Evolutionary conservation across 37 sponge, comb jelly and placozoan species (phyloP), one percentile per base, ranked within the genome.

Genomic region (Trichoplax adhaerens): DNA sequence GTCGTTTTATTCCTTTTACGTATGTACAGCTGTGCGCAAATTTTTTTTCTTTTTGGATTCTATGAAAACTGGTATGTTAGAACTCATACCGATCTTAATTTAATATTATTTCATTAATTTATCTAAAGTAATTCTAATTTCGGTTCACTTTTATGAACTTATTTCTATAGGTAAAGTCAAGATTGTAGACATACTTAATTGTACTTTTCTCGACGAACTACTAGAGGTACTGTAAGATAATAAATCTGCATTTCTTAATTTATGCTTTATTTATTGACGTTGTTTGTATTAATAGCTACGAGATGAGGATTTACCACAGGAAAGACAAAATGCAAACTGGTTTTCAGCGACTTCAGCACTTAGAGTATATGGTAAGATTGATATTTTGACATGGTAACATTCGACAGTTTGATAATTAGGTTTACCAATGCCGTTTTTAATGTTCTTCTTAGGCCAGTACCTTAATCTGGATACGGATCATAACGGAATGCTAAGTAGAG

Each of bases 1-100:
- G 70, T 88, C 89, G 5, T 95, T 95, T 70, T 91, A 95, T 72
- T 85, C 89, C 12, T 95, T 95, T 81, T 95, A 91, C 68, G 92
- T 95, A 12, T 95, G 98, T 68, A 95, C 98, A n/a, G 98, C 98
- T 4, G 98, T 95, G 0, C 57, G 98, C 60, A 91, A 91, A 70
- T 95, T 95, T 85, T 95, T 95, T 74, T 95, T 95, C 76, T 91
- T 95, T 64, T 83, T 95, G 7, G 98, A 95, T 68, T 92, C 98
- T 50, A 72, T 91, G 74, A 68, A 85, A 12, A 91, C 92, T 60
- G 98, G 94, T 81, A 74, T 64, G 29, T 29, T 29, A 29, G 29
- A 29, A 29, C 29, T 29, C 29, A 29, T 29, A 29, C 29, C 29
- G 29, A 49, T 66, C 68, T 66, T 66, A 52, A 52, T 49, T 6